These are phyloP conservation scores for Campoletis raptor DNA, from an alignment of 2,888 invertebrate genomes.

Conservation along the genomic window DNA sequence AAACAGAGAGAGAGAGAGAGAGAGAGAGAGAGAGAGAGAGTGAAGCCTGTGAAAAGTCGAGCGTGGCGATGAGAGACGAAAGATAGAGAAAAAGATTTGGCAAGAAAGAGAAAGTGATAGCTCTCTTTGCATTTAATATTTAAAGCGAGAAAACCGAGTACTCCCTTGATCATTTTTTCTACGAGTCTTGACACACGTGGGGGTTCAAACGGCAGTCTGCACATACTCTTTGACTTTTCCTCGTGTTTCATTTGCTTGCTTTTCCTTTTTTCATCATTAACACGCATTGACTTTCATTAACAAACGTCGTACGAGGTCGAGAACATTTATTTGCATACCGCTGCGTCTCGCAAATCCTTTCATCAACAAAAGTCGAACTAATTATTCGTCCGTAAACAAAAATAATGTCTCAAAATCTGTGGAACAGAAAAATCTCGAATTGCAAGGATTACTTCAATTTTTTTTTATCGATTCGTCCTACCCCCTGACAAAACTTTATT, in stretches of 20 bases:
- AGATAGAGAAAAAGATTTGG: constrained; percentile 65
- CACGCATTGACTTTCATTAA: constrained; percentile 17
- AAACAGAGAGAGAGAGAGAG: constrained; percentile 3
- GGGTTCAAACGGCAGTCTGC: constrained; percentile 21
- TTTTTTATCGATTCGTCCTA: constrained; percentile 60
- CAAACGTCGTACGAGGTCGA: constrained; percentile 21
- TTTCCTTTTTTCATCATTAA: constrained; percentile 14
- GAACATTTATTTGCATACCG: constrained; percentile 22
- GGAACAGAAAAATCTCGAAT: constrained; percentile 35
- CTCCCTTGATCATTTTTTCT: constrained; percentile 66
- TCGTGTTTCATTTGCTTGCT: constrained; percentile 23
- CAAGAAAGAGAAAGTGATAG: constrained; percentile 61
- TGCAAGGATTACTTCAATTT: constrained; percentile 29
- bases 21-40: constrained; percentile 63
- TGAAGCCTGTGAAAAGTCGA: constrained; percentile 67
- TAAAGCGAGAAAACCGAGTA: constrained; percentile 64
- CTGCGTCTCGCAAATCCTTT: not conserved
- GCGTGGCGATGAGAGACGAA: constrained; percentile 65
- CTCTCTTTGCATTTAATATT: constrained; percentile 68
- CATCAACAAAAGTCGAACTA: not conserved
- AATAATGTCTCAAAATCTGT: not conserved
- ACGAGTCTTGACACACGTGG: constrained; percentile 60
- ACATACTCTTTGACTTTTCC: constrained; percentile 40
- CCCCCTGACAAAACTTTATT: constrained; percentile 74
- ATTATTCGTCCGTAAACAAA: not conserved